Evolutionary conservation across 2,888 invertebrate genomes (phyloP).

Genomic region (Eupithecia abbreviata): DNA sequence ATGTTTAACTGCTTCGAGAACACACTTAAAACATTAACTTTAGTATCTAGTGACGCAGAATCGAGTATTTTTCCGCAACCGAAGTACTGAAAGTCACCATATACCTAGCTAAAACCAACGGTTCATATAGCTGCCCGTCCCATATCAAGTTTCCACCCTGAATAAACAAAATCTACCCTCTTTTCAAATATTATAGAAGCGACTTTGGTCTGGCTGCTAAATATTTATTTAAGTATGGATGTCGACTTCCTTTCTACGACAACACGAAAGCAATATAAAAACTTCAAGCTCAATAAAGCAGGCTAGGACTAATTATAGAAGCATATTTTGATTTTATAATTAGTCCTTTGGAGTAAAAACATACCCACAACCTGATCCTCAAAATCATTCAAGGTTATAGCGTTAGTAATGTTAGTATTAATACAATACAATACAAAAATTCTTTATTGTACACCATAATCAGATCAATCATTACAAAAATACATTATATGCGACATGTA

Average conservation of each 20-base stretch:
- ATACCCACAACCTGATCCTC: background rate
- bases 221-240: background rate
- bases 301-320: too few relatives aligned
- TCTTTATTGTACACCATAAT: too few relatives aligned
- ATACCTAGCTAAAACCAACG: background rate
- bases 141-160: slow-evolving; percentile 11
- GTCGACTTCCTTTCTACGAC: background rate
- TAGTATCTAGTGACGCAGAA: too few relatives aligned
- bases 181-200: slow-evolving; percentile 11
- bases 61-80: background rate
- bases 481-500: too few relatives aligned
- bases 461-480: too few relatives aligned
- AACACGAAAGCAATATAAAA: background rate
- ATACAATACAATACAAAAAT: too few relatives aligned
- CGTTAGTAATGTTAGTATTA: too few relatives aligned
- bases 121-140: slow-evolving; percentile 7
- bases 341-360: background rate
- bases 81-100: background rate
- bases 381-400: too few relatives aligned
- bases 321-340: background rate
- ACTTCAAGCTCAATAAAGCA: background rate
- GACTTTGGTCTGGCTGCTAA: slow-evolving; percentile 5
- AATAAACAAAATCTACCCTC: slow-evolving; percentile 13
- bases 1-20: too few relatives aligned
- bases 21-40: too few relatives aligned